Percentiles rank a stretch among this genome's conserved stretches.
Conservation (phyloP, 2,888 invertebrate genomes). For the Phortica magna region DNA sequence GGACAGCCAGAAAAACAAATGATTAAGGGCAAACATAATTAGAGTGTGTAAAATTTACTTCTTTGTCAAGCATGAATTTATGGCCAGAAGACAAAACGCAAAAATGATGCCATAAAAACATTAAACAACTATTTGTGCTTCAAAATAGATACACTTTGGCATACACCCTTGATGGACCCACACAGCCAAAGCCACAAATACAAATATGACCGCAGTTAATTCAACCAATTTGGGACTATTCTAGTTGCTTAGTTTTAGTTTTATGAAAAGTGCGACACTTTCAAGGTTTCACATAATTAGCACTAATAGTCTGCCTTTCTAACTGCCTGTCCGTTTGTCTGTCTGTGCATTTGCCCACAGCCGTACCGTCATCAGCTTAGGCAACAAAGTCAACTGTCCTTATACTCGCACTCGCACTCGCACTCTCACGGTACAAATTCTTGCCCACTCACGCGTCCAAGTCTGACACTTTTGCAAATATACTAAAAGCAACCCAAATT, state of each 20-base stretch:
- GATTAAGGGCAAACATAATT: neutral
- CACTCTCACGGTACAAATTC: neutral
- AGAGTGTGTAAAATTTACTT: neutral
- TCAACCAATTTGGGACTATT: conserved; percentile 3
- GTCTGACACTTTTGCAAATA: neutral
- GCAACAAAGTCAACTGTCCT: neutral
- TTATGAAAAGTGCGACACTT: neutral
- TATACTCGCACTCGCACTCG: too few species aligned
- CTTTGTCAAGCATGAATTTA: neutral
- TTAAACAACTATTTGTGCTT: conserved; percentile 4
- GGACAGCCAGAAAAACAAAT: neutral
- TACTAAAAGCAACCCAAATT: neutral
- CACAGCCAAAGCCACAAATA: neutral
- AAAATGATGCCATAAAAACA: neutral
- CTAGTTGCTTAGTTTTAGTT: conserved; percentile 11
- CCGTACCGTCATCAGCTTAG: neutral
- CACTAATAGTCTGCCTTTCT: neutral
- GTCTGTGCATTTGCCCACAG: neutral
- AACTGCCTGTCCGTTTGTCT: neutral
- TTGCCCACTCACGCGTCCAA: neutral
- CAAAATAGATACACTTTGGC: conserved; percentile 4
- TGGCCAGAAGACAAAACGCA: neutral
- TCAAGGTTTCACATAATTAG: conserved; percentile 27
- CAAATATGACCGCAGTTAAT: conserved; percentile 11
- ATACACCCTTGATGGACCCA: conserved; percentile 1